Conservation (phyloP, 2,888 invertebrate genomes). For the Lissonota sp. region DNA sequence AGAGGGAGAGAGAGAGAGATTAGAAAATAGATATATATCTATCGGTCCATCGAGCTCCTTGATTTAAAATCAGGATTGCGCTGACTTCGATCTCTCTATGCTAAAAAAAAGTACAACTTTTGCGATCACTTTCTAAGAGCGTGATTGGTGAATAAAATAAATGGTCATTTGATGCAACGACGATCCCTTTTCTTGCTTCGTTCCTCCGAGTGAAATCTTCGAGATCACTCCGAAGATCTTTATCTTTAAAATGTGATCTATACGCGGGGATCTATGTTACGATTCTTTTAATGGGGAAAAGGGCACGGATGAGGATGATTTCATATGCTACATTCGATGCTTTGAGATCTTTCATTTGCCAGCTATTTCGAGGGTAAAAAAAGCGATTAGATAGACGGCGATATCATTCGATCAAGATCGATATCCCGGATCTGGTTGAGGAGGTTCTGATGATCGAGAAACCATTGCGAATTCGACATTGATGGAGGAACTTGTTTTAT, state of each 20-base stretch:
- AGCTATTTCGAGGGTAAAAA: neutral
- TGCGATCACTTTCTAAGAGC: constrained; percentile 8
- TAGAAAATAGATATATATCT: constrained; percentile 21
- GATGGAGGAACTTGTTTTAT: too few relatives aligned
- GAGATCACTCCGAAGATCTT: constrained; percentile 39
- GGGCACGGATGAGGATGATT: neutral
- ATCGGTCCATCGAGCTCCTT: constrained; percentile 37
- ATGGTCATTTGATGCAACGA: constrained; percentile 33
- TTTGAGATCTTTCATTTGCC: neutral
- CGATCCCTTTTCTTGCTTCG: neutral
- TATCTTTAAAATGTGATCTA: constrained; percentile 28
- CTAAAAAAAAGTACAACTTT: constrained; percentile 37
- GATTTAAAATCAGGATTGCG: constrained; percentile 34
- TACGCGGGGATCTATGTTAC: neutral
- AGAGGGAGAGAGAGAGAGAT: neutral
- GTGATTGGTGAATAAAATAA: constrained; percentile 33
- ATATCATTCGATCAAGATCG: constrained; percentile 45
- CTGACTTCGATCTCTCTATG: constrained; percentile 11
- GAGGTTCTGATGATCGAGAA: constrained; percentile 11
- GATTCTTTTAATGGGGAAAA: neutral
- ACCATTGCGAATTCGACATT: constrained; percentile 2
- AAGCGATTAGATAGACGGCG: neutral
- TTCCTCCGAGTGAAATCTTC: constrained; percentile 45
- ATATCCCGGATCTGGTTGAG: constrained; percentile 4
- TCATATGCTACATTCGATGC: neutral